Percentiles rank a stretch among this genome's conserved stretches.
phyloP scores from a whole-genome alignment of 1,140 invertebrate species.

The Drosophila melanogaster region Release_6_plus_ISO1_MT NC_004354.4:10200501-10201000 shows the following conservation, averaged over 20 bases:
- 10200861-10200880: too few species aligned
- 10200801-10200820: too few species aligned
- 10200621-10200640: neutral
- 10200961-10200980: constrained; percentile 7
- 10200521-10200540: constrained; percentile 38
- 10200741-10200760: constrained; percentile 18
- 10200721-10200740: constrained; percentile 69
- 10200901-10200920: too few species aligned
- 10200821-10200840: too few species aligned
- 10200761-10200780: neutral
- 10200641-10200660: neutral
- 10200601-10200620: constrained; percentile 49
- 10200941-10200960: too few species aligned
- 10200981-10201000: neutral
- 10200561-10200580: constrained; percentile 42
- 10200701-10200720: constrained; percentile 71
- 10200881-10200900: too few species aligned
- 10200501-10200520: constrained; percentile 30
- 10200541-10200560: neutral
- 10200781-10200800: neutral
- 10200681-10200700: constrained; percentile 40
- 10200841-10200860: too few species aligned
- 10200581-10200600: constrained; percentile 11
- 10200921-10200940: too few species aligned
- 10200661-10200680: neutral